Conservation (phyloP, 2,888 invertebrate species). For the Empis livida region DNA sequence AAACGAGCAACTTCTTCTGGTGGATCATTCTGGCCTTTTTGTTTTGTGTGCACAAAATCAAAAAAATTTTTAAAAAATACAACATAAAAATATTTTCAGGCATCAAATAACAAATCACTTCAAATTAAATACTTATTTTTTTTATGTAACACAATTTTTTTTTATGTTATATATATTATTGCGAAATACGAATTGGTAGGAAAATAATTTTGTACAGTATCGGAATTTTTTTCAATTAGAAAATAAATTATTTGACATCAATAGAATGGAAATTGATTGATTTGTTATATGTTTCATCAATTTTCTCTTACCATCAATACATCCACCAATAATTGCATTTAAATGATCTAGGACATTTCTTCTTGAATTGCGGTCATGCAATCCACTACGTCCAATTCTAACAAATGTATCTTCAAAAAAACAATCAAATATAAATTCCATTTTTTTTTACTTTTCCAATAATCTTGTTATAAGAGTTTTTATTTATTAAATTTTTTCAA, state of each 20-base stretch:
- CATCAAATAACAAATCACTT: too few species aligned
- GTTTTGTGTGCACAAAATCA: neutral
- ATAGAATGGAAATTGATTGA: too few species aligned
- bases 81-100: neutral
- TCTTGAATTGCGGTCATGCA: slow-evolving; percentile 59
- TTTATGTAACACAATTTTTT: too few species aligned
- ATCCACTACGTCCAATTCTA: slow-evolving; percentile 54
- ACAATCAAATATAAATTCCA: slow-evolving; percentile 68
- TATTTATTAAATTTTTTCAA: too few species aligned
- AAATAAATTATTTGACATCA: too few species aligned
- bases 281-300: too few species aligned
- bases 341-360: slow-evolving; percentile 63
- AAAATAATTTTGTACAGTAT: too few species aligned
- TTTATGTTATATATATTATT: too few species aligned
- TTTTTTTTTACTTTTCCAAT: slow-evolving; percentile 21
- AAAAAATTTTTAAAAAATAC: slow-evolving; percentile 3
- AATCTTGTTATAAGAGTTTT: too few species aligned
- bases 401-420: slow-evolving; percentile 66
- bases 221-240: too few species aligned
- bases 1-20: slow-evolving; percentile 32
- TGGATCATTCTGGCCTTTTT: slow-evolving; percentile 27
- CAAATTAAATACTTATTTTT: too few species aligned
- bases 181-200: too few species aligned
- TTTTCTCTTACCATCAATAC: slow-evolving; percentile 34
- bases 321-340: slow-evolving; percentile 63